A percentile compares a stretch with the other conserved stretches of the same genome.
Conservation (phyloP, 2,888 invertebrate species). For the Acleris cristana region DNA sequence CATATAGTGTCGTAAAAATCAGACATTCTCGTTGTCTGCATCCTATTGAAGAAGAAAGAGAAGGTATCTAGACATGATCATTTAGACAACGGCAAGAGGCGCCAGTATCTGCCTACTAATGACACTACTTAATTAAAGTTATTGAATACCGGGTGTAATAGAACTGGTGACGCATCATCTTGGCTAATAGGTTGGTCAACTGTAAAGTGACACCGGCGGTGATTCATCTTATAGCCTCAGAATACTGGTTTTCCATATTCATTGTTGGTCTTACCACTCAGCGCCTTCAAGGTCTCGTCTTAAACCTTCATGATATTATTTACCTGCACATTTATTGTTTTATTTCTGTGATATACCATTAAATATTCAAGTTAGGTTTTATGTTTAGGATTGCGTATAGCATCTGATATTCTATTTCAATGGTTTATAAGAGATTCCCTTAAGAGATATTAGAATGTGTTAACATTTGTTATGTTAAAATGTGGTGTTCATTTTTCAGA, state of each 20-base stretch:
- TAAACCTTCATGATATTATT: conserved; percentile 13
- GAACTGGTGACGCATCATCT: conserved; percentile 65
- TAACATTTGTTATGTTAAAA: not conserved
- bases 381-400: not conserved
- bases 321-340: not conserved
- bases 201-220: conserved; percentile 64
- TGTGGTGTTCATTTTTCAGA: conserved; percentile 60
- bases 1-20: conserved; percentile 71
- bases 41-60: conserved; percentile 70
- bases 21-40: conserved; percentile 69
- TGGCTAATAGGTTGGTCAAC: conserved; percentile 67
- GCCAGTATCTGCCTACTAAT: conserved; percentile 4
- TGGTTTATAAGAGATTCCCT: not conserved
- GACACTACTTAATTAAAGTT: conserved; percentile 17
- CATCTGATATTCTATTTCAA: conserved; percentile 15
- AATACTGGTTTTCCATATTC: conserved; percentile 43
- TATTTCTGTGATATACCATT: not conserved
- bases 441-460: no score
- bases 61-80: conserved; percentile 52
- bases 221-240: conserved; percentile 63
- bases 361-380: no score
- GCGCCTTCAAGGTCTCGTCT: conserved; percentile 22
- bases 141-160: conserved; percentile 47
- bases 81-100: conserved; percentile 1
- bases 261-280: conserved; percentile 39